phyloP scores from a whole-genome alignment of 2,888 invertebrate genomes.

The Mycalesis mineus region DNA sequence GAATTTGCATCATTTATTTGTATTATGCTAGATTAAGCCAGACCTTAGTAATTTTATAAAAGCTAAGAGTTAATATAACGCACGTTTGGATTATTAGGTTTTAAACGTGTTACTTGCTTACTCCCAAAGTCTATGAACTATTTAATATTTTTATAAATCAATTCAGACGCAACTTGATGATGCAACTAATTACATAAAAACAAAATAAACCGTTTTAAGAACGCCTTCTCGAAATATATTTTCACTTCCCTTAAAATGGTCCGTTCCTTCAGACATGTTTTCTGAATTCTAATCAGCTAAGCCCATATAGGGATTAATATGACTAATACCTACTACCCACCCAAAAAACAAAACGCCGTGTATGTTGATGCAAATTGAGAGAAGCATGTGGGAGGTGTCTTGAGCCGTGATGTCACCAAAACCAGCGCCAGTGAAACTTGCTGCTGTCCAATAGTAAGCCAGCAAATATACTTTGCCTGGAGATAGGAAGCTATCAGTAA shows the following conservation, averaged over 20 bases:
- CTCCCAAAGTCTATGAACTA: background rate
- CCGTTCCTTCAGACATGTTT: background rate
- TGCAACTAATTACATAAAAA: background rate
- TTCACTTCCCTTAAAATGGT: background rate
- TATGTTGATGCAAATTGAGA: conserved; percentile 61
- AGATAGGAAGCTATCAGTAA: conserved; percentile 44
- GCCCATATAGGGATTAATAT: conserved; percentile 21
- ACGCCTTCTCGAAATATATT: background rate
- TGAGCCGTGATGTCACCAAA: conserved; percentile 72
- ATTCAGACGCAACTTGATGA: too few species aligned
- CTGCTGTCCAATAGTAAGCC: conserved; percentile 70
- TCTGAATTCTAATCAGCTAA: conserved; percentile 5
- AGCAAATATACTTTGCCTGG: conserved; percentile 60
- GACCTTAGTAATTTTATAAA: too few species aligned
- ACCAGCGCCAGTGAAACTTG: conserved; percentile 68
- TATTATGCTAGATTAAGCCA: too few species aligned
- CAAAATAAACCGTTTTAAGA: background rate
- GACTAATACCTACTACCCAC: conserved; percentile 43
- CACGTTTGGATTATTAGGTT: too few species aligned
- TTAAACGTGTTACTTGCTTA: background rate
- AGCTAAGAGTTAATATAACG: too few species aligned
- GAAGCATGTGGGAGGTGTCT: conserved; percentile 58
- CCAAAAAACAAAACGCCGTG: conserved; percentile 73
- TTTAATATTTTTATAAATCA: too few species aligned
- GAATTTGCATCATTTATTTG: too few species aligned